A percentile compares a stretch with the other conserved stretches of the same genome.
These are phyloP conservation scores for Aulostomus chinensis DNA, from an alignment of 2,797 vertebrate species.

Conservation along the genomic window DNA sequence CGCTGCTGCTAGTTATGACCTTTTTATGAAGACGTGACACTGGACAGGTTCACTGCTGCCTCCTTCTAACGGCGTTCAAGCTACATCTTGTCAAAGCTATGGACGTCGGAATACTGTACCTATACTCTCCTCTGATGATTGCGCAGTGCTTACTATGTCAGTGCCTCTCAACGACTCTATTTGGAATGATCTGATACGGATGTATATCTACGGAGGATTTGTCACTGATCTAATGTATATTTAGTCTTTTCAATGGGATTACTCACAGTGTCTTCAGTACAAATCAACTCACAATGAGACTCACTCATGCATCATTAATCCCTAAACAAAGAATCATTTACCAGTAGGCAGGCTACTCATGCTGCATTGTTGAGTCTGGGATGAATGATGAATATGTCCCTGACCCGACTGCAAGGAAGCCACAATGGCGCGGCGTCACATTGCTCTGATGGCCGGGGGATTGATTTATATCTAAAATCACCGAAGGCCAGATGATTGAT, in stretches of 20 bases:
- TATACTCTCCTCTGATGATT: too few species aligned
- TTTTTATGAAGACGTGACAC: constrained; percentile 16
- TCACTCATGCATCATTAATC: constrained; percentile 61
- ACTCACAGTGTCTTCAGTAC: constrained; percentile 21
- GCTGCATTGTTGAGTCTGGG: constrained; percentile 18
- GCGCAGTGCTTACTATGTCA: too few species aligned
- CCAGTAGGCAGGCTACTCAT: constrained; percentile 16
- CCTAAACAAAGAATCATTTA: constrained; percentile 55
- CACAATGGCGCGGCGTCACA: constrained; percentile 7
- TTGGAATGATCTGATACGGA: background rate
- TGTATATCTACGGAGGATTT: constrained; percentile 8
- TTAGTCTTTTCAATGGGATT: constrained; percentile 9
- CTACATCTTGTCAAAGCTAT: too few species aligned
- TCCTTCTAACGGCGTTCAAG: too few species aligned
- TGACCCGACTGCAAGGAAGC: background rate
- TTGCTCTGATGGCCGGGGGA: too few species aligned
- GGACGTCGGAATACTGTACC: too few species aligned
- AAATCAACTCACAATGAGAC: constrained; percentile 12
- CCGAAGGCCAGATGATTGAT: background rate
- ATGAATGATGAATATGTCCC: background rate
- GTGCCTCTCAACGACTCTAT: background rate
- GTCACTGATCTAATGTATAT: constrained; percentile 23
- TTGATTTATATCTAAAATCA: too few species aligned
- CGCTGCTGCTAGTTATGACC: constrained; percentile 32
- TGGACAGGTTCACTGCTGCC: background rate